phyloP scores from a whole-genome alignment of 2,888 invertebrate genomes.

The Drosophila neonasuta region DNA sequence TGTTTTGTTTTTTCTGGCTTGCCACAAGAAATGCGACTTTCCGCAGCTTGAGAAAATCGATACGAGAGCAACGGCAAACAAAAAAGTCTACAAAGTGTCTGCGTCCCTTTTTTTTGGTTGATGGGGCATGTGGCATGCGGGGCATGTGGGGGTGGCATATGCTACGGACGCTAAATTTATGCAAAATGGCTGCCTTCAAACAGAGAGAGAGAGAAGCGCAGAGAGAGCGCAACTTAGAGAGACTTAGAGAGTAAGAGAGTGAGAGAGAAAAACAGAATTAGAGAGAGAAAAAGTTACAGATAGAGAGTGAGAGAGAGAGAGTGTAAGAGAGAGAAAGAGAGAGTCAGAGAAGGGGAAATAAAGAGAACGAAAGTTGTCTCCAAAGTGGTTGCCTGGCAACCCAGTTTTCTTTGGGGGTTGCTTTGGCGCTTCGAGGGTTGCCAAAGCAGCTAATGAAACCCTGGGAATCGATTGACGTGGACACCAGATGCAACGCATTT shows the following conservation, averaged over 20 bases:
- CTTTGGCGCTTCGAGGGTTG: conserved; percentile 44
- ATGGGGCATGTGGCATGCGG: background rate
- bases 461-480: conserved; percentile 70
- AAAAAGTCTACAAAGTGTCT: conserved; percentile 69
- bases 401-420: conserved; percentile 41
- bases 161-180: conserved; percentile 58
- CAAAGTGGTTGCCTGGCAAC: conserved; percentile 61
- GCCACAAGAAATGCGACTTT: conserved; percentile 35
- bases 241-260: conserved; percentile 9
- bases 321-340: background rate
- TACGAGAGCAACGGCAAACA: conserved; percentile 33
- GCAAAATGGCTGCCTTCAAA: conserved; percentile 71
- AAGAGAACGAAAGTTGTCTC: conserved; percentile 41
- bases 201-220: conserved; percentile 17
- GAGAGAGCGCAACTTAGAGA: conserved; percentile 14
- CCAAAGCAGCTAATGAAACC: conserved; percentile 25
- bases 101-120: conserved; percentile 7
- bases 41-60: conserved; percentile 58
- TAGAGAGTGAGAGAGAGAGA: conserved; percentile 8
- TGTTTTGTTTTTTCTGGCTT: conserved; percentile 1
- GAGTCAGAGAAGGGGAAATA: background rate
- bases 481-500: conserved; percentile 77
- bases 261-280: background rate
- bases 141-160: conserved; percentile 17
- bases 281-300: conserved; percentile 4